These are phyloP conservation scores for Limnephilus marmoratus DNA, from an alignment of 2,888 invertebrate species.

Conservation along the genomic window DNA sequence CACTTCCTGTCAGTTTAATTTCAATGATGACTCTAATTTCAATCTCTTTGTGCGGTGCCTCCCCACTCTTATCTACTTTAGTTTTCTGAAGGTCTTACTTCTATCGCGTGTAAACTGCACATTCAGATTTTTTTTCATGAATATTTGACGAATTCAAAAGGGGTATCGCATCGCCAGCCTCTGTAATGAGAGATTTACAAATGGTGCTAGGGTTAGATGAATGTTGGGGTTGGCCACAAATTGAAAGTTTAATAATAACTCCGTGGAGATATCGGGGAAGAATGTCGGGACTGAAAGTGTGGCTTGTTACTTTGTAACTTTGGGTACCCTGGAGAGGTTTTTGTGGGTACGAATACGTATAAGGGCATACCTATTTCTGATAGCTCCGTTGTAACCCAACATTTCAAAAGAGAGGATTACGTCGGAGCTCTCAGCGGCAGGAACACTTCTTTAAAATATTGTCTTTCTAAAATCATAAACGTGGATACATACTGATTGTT, in stretches of 20 bases:
- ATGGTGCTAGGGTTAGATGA: background rate
- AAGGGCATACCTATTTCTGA: background rate
- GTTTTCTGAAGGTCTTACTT: no score
- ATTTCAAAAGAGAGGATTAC: background rate
- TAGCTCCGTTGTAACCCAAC: no score
- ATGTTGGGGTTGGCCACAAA: background rate
- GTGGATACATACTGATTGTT: no score
- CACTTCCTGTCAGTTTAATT: no score
- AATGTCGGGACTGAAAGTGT: background rate
- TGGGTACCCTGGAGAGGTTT: background rate
- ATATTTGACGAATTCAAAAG: background rate
- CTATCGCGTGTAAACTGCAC: no score
- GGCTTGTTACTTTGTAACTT: background rate
- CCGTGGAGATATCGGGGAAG: constrained; percentile 9
- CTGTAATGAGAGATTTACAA: constrained; percentile 33
- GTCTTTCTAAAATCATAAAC: no score
- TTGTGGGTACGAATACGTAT: background rate
- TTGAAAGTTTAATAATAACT: constrained; percentile 39
- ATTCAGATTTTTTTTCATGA: no score
- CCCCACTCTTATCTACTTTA: no score
- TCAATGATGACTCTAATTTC: no score
- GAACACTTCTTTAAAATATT: no score
- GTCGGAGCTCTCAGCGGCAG: no score
- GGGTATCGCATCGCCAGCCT: background rate
- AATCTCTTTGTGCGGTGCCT: no score